Conservation (phyloP, 2,888 invertebrate species). For the Cryptocheilus praepositus region DNA sequence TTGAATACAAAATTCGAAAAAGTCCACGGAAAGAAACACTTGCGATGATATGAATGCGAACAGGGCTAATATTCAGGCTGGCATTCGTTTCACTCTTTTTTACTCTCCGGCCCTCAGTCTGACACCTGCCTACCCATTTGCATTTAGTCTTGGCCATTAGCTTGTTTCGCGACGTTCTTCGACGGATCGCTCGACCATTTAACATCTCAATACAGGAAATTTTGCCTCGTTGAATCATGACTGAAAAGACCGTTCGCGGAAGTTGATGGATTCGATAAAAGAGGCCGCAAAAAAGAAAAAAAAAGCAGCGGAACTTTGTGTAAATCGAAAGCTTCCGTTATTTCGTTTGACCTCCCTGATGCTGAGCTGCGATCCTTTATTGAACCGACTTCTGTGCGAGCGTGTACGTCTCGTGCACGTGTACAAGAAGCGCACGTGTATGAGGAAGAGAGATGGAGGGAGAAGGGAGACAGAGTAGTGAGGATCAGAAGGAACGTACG, state of each 20-base stretch:
- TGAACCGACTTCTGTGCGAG: conserved; percentile 1
- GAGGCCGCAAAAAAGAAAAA: no score
- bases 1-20: conserved; percentile 42
- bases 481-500: conserved; percentile 9
- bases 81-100: no score
- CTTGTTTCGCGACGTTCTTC: no score
- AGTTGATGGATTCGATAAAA: no score
- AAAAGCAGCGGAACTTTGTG: no score
- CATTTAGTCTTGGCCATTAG: no score
- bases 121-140: no score
- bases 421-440: conserved; percentile 15
- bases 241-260: no score
- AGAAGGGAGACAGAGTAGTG: background rate
- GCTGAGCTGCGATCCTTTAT: conserved; percentile 1
- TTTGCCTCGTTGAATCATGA: no score
- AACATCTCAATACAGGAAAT: no score
- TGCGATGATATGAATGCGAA: conserved; percentile 46
- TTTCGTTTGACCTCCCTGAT: conserved; percentile 6
- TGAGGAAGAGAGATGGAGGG: background rate
- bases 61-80: conserved; percentile 30
- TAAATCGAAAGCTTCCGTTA: background rate
- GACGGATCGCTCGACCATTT: no score
- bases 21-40: conserved; percentile 30
- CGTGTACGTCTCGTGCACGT: conserved; percentile 20
- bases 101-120: background rate